phyloP scores from a whole-genome alignment of 2,888 invertebrate genomes.

The Hoplodrina ambigua region DNA sequence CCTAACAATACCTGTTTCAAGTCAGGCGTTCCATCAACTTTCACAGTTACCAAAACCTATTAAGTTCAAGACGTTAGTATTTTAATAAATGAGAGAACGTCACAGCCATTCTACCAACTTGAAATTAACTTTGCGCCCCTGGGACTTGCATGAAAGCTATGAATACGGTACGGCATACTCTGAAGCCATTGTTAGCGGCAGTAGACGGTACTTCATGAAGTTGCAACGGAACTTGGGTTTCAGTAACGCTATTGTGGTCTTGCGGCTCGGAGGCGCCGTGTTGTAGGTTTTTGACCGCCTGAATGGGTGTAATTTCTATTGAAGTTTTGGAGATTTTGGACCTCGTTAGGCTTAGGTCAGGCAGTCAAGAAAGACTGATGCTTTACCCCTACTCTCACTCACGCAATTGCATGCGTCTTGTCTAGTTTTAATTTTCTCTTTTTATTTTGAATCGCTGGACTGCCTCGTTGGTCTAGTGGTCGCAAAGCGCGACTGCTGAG shows the following conservation, averaged over 20 bases:
- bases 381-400: no score
- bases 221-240: constrained; percentile 42
- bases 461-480: no score
- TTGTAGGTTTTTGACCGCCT: constrained; percentile 29
- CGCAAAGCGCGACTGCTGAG: no score
- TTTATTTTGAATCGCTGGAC: no score
- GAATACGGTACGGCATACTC: constrained; percentile 66
- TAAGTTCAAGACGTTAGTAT: constrained; percentile 84
- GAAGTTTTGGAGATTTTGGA: not conserved
- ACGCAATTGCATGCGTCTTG: no score
- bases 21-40: constrained; percentile 67
- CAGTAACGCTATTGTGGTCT: constrained; percentile 38
- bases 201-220: constrained; percentile 41
- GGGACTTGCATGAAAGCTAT: constrained; percentile 71
- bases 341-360: not conserved
- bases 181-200: constrained; percentile 65
- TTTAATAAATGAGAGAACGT: constrained; percentile 83
- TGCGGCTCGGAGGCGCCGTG: not conserved
- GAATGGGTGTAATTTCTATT: constrained; percentile 25
- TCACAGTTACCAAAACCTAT: constrained; percentile 83
- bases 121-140: constrained; percentile 86
- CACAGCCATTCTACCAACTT: constrained; percentile 80
- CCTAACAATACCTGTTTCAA: constrained; percentile 37
- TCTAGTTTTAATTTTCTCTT: no score
- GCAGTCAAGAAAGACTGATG: no score